Conservation (phyloP, 2,888 invertebrate genomes). For the Holacanthella duospinosa region DNA sequence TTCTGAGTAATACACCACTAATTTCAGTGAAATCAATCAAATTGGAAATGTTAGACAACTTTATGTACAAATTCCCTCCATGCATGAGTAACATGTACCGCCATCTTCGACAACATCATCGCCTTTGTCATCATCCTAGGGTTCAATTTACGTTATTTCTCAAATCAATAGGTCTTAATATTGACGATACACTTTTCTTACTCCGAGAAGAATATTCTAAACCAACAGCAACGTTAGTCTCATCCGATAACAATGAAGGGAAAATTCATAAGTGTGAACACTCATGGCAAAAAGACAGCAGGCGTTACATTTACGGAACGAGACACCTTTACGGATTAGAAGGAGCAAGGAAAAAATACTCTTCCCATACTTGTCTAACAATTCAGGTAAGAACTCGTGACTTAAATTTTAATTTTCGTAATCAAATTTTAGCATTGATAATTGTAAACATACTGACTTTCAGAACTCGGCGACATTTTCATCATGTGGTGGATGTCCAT, state of each 20-base stretch:
- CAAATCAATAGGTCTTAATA: conserved; percentile 58
- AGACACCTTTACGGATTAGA: conserved; percentile 62
- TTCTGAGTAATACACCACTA: background rate
- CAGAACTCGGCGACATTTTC: conserved; percentile 5
- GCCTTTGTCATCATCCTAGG: conserved; percentile 54
- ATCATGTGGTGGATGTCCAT: conserved; percentile 16
- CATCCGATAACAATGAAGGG: conserved; percentile 42
- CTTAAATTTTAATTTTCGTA: background rate
- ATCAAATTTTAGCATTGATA: background rate
- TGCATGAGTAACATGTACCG: conserved; percentile 56
- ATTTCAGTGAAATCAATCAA: background rate
- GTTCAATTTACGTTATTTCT: conserved; percentile 59
- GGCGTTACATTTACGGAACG: conserved; percentile 56
- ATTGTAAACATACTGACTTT: background rate
- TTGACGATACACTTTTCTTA: conserved; percentile 54
- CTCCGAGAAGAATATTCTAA: conserved; percentile 56
- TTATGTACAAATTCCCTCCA: conserved; percentile 45
- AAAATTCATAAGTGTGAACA: conserved; percentile 46
- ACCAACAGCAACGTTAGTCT: conserved; percentile 42
- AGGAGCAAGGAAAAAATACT: conserved; percentile 54
- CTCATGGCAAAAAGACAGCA: conserved; percentile 53
- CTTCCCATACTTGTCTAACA: conserved; percentile 49
- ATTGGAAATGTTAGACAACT: too few species aligned
- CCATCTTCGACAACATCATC: conserved; percentile 48
- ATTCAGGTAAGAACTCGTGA: conserved; percentile 54